These are phyloP conservation scores for Squalus acanthias DNA, from an alignment of 2,797 vertebrate species.

Conservation along the genomic window DNA sequence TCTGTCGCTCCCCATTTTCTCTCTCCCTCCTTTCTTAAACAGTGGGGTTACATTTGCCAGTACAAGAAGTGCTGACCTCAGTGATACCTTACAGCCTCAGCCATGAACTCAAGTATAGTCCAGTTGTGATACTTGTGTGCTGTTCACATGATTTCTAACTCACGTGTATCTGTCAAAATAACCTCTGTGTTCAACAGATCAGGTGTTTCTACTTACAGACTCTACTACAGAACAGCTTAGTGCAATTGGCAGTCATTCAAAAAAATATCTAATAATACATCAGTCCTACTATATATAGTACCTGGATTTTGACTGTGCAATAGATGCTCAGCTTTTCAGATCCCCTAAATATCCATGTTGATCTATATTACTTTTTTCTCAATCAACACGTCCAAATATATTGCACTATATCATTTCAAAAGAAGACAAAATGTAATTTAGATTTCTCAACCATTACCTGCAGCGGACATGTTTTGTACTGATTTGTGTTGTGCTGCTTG, in stretches of 20 bases:
- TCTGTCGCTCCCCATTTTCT: too few relatives aligned
- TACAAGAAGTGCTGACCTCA: not conserved
- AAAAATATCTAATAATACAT: not conserved
- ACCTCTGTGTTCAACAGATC: not conserved
- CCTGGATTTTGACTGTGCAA: not conserved
- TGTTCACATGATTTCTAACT: not conserved
- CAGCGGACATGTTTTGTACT: not conserved
- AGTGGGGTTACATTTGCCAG: not conserved
- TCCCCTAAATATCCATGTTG: not conserved
- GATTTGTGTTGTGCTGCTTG: not conserved
- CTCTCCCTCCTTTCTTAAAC: too few relatives aligned
- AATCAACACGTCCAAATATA: not conserved
- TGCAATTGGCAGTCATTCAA: not conserved
- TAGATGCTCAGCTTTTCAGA: not conserved
- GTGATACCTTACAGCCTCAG: not conserved
- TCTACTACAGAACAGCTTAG: not conserved
- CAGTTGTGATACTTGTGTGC: not conserved
- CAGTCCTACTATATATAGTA: not conserved
- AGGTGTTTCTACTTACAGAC: not conserved
- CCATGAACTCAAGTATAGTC: not conserved
- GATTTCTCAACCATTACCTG: not conserved
- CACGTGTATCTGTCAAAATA: not conserved
- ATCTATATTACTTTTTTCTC: not conserved
- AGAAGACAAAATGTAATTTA: not conserved
- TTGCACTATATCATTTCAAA: not conserved